These are phyloP conservation scores for Conops quadrifasciatus DNA, from an alignment of 2,888 invertebrate genomes.

Conservation along the genomic window DNA sequence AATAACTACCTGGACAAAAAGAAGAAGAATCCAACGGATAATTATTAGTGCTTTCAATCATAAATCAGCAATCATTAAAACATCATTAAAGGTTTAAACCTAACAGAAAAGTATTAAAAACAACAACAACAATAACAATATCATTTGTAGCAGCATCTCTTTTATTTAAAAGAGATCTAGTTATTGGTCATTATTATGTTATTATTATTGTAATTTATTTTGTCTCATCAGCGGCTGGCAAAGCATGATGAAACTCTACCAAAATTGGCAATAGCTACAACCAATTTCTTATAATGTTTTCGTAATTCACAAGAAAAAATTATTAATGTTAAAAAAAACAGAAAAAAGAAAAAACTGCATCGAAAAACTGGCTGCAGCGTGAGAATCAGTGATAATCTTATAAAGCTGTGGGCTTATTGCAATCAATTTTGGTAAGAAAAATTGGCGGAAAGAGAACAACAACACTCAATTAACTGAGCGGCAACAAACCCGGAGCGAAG, in stretches of 20 bases:
- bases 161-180: conserved; percentile 38
- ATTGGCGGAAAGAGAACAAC: neutral
- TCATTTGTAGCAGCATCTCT: conserved; percentile 38
- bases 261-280: conserved; percentile 6
- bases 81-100: too few relatives aligned
- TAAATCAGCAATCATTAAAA: too few relatives aligned
- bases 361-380: neutral
- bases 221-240: neutral
- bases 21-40: neutral
- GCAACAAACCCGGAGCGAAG: neutral
- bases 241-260: neutral
- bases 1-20: neutral
- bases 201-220: conserved; percentile 21
- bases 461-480: neutral
- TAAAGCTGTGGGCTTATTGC: neutral
- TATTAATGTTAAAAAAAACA: neutral
- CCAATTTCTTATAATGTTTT: neutral
- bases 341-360: neutral
- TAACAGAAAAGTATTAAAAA: neutral
- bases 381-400: conserved; percentile 24
- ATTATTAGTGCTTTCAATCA: neutral
- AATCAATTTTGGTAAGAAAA: conserved; percentile 20
- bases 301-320: neutral
- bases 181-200: neutral
- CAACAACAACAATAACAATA: conserved; percentile 16